A percentile compares a stretch with the other conserved stretches of the same genome.
These are phyloP conservation scores for Tetranychus piercei DNA, from an alignment of 2,888 invertebrate genomes.

Conservation along the genomic window DNA sequence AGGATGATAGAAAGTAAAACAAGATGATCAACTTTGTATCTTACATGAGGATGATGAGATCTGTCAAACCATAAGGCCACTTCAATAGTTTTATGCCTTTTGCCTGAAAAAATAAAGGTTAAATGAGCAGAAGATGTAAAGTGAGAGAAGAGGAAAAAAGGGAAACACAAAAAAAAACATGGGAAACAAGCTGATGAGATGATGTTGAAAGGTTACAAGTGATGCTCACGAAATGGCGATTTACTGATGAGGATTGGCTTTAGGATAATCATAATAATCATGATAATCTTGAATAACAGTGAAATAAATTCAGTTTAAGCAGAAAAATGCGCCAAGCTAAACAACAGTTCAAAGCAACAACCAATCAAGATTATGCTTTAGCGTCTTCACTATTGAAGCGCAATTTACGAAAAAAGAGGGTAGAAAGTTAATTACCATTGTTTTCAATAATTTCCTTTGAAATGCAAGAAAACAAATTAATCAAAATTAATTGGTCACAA, in stretches of 20 bases:
- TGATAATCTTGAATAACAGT: neutral
- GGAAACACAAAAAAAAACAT: too few relatives aligned
- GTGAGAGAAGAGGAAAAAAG: too few relatives aligned
- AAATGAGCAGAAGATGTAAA: neutral
- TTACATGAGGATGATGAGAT: neutral
- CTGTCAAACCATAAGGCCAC: conserved; percentile 1
- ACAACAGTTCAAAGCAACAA: too few relatives aligned
- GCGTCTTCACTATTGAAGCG: too few relatives aligned
- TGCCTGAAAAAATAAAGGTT: neutral
- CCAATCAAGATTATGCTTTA: too few relatives aligned
- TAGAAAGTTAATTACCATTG: neutral
- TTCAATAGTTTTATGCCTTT: neutral
- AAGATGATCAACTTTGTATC: neutral
- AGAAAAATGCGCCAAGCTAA: too few relatives aligned
- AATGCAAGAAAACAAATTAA: neutral
- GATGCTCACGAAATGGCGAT: neutral
- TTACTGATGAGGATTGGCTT: neutral
- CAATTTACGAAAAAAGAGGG: too few relatives aligned
- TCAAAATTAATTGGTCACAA: neutral
- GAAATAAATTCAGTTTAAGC: too few relatives aligned
- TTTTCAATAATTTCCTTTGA: neutral
- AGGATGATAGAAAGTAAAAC: neutral
- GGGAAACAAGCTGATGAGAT: neutral
- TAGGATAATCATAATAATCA: neutral
- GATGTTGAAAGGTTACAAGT: neutral